Percentiles rank a stretch among this genome's conserved stretches.
Evolutionary conservation across 1,140 invertebrate species (phyloP).

Genomic region (Drosophila oshimai): DNA sequence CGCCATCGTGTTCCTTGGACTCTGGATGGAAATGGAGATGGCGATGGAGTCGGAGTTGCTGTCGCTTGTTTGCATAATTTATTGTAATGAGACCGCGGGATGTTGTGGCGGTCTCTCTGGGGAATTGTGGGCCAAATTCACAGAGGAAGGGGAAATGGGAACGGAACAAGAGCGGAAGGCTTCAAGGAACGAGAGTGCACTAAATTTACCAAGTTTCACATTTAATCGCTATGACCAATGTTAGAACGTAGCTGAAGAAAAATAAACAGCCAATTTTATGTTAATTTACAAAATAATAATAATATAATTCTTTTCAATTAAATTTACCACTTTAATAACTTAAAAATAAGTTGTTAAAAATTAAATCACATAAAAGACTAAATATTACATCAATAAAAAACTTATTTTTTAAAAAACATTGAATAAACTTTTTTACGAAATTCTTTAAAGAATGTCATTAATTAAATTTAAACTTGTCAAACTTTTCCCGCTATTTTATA

Average conservation of each 20-base stretch:
- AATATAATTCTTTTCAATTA: too few species aligned
- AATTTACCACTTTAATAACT: too few species aligned
- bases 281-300: too few species aligned
- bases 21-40: background rate
- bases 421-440: too few species aligned
- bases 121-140: background rate
- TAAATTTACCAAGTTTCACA: slow-evolving; percentile 4
- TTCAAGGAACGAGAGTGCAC: slow-evolving; percentile 14
- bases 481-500: background rate
- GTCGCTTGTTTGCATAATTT: slow-evolving; percentile 66
- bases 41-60: slow-evolving; percentile 21
- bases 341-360: background rate
- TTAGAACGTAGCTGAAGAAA: background rate
- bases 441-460: background rate
- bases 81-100: slow-evolving; percentile 68
- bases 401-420: too few species aligned
- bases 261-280: background rate
- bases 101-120: slow-evolving; percentile 17
- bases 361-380: too few species aligned
- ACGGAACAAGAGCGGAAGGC: slow-evolving; percentile 1
- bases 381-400: too few species aligned
- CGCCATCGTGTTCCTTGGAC: slow-evolving; percentile 7
- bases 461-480: too few species aligned
- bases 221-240: slow-evolving; percentile 2
- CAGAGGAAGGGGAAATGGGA: background rate